A percentile compares a stretch with the other conserved stretches of the same genome.
phyloP scores from a whole-genome alignment of 2,797 vertebrate species.

The Naso thynnoides region DNA sequence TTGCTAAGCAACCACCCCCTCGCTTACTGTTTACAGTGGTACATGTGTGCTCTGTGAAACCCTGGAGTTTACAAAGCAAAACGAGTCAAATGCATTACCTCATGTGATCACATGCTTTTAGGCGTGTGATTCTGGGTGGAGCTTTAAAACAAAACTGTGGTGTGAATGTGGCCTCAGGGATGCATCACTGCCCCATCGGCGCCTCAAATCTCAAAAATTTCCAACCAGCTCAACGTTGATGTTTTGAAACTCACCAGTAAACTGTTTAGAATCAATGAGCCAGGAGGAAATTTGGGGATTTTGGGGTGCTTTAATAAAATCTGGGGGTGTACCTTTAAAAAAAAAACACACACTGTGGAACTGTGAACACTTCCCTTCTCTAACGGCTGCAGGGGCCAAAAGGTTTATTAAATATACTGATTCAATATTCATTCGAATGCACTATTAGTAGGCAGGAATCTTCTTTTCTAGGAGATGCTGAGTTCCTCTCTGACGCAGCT shows the following conservation, averaged over 20 bases:
- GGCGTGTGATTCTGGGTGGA: too few relatives aligned
- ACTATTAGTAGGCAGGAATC: background rate
- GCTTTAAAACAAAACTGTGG: too few relatives aligned
- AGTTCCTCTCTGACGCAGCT: slow-evolving; percentile 37
- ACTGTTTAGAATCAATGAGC: background rate
- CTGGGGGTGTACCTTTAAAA: background rate
- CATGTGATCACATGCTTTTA: too few relatives aligned
- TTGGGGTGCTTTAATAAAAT: background rate
- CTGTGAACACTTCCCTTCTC: too few relatives aligned
- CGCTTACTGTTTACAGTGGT: too few relatives aligned
- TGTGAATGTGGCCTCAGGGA: too few relatives aligned
- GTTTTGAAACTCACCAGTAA: background rate
- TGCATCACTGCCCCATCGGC: background rate
- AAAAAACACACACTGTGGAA: too few relatives aligned
- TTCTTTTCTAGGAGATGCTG: background rate
- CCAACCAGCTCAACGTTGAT: background rate
- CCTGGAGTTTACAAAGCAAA: too few relatives aligned
- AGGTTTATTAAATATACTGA: background rate
- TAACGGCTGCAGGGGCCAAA: too few relatives aligned
- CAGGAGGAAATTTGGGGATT: slow-evolving; percentile 6
- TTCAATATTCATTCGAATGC: background rate
- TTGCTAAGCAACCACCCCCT: too few relatives aligned
- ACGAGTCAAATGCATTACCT: too few relatives aligned
- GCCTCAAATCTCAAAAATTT: background rate
- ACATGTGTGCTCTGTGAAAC: too few relatives aligned